Base-by-base conservation (phyloP, 2,797 vertebrate genomes). In the Knipowitschia caucasica region DNA sequence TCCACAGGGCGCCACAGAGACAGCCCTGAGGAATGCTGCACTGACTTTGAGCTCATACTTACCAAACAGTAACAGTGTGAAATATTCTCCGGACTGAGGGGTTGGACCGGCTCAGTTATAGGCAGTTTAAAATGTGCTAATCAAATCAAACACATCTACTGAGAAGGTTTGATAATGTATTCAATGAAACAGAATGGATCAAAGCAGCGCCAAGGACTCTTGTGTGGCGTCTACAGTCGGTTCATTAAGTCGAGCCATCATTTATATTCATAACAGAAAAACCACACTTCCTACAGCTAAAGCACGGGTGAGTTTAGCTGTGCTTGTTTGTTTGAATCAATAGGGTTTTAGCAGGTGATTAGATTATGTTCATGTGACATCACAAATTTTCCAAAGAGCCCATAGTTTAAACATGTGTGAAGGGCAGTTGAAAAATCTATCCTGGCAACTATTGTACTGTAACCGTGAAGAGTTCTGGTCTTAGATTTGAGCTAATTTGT, bases 1-100 rank as follows among this genome's bases (percentile, higher is more conserved):
- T 35, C 44, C 14, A 33, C 33, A 24, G 17, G 43, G 9, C 55
- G 4, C 61, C 72, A 50, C 69, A 53, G 65, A 50, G 40, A 40
- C 31, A 58, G 40, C 5, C 60, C 59, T 59, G 51, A 70, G 64
- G 69, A 83, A 83, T 78, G 73, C 31, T 7, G 47, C 59, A 43
- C 50, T 56, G 50, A 35, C 50, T 60, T 52, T 65, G 42, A 64
- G 33, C 36, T 18, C 44, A 62, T 23, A 24, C 44, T 59, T 55
- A 55, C 23, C 11, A 14, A 67, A 39, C 42, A 42, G 12, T 64
- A 59, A 35, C 8, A 23, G 11, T 39, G 50, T 25, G n/a, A 14
- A 43, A 43, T 12, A 15, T 7, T 24, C 23, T 43, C 12, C 1
- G 39, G 17, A 18, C 35, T 20, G 35, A 17, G 17, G 35, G 7